These are phyloP conservation scores for Canis aureus DNA, from an alignment of 2,113 vertebrate species.

Conservation along the genomic window DNA sequence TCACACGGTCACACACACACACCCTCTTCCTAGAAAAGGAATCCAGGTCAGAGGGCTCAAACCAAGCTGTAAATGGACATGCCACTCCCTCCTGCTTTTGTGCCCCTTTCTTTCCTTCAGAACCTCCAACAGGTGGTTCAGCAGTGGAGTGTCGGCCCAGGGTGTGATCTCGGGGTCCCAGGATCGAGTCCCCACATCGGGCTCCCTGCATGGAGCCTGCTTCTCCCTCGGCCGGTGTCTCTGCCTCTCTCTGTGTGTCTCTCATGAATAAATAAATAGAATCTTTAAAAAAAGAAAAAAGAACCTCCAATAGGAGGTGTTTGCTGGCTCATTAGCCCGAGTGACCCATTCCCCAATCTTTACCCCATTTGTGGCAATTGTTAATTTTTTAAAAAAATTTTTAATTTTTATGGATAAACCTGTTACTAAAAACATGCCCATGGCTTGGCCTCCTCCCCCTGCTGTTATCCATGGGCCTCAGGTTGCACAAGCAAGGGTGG, in stretches of 20 bases:
- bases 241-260: too few relatives aligned
- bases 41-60: neutral
- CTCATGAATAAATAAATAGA: too few relatives aligned
- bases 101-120: neutral
- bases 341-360: accelerated
- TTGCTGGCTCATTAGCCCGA: neutral
- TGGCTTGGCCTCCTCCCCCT: neutral
- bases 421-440: neutral
- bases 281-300: too few relatives aligned
- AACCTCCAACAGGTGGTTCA: neutral
- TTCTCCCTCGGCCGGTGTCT: too few relatives aligned
- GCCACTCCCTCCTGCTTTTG: too few relatives aligned
- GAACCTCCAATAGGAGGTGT: neutral
- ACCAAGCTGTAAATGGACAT: neutral
- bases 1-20: too few relatives aligned
- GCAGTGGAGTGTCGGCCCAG: too few relatives aligned
- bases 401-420: neutral
- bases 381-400: too few relatives aligned
- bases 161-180: too few relatives aligned
- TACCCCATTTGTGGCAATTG: neutral
- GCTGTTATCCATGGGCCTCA: neutral
- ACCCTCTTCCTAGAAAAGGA: neutral
- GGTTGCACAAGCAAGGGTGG: neutral
- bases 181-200: too few relatives aligned
- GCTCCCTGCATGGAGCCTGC: too few relatives aligned